Evolutionary conservation across 1,140 invertebrate genomes (phyloP), one percentile per base, ranked within the genome.

Genomic region (Sminthurinus signatus): DNA sequence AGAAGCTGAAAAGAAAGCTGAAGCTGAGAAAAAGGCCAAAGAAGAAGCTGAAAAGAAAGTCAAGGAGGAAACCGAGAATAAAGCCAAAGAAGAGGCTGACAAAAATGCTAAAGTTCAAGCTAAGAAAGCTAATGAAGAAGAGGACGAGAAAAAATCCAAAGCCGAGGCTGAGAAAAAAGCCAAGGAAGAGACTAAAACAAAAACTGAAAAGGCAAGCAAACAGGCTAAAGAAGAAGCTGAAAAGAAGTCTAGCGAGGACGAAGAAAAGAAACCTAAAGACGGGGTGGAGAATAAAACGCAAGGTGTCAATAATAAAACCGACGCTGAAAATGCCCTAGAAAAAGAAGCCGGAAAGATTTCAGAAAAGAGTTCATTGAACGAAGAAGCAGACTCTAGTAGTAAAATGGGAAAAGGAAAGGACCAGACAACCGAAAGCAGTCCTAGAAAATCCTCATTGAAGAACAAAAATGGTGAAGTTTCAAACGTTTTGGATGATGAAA

Each of bases 21-120:
- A 74, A 67, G 60, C 64, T 50, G 43, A 57, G 10, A 54, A 70
- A 59, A 64, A 71, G 69, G 67, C 55, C 1, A 59, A 73, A 42
- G 58, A 69, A 10, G 63, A 73, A 36, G 15, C 61, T 59, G 56
- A 67, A 52, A 32, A 55, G 42, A 52, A 57, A 42, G 25, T 50
- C 31, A 67, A 70, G 69, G 17, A 8, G 23, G 44, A 48, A 48
- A n/a, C n/a, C 8, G 58, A 63, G 62, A 54, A 39, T 36, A 69
- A 64, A 52, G 51, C 10, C 36, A 71, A 48, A 63, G 59, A 61
- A 68, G 62, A 52, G 71, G 72, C 58, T 51, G 64, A 67, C 70
- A 57, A 68, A 57, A 52, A 67, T 68, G 51, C 27, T 2, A 56
- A 57, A 71, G 55, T 39, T 65, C 60, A 63, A 64, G 32, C 59